Percentiles rank a stretch among this genome's conserved stretches.
Conservation (phyloP, 2,888 invertebrate genomes). For the Phytoseiulus persimilis region DNA sequence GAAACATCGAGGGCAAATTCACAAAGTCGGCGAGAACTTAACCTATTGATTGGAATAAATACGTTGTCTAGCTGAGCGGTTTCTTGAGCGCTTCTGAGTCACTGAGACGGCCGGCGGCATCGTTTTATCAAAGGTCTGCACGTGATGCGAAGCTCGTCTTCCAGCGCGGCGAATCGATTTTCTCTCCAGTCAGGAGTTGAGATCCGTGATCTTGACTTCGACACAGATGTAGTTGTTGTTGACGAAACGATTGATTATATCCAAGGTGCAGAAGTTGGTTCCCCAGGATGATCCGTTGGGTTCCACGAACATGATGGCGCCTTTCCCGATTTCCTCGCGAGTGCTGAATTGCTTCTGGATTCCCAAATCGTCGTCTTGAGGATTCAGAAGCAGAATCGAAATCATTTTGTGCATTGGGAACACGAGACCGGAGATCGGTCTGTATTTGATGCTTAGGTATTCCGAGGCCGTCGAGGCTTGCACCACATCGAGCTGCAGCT, state of each 20-base stretch:
- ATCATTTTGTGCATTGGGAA: constrained; percentile 37
- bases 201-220: background rate
- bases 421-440: background rate
- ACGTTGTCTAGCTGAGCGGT: background rate
- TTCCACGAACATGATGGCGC: constrained; percentile 6
- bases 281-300: constrained; percentile 25
- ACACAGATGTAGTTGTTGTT: constrained; percentile 19
- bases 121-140: background rate
- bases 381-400: constrained; percentile 12
- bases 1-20: background rate
- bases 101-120: background rate
- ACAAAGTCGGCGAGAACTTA: background rate
- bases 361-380: background rate
- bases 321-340: constrained; percentile 15
- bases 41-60: background rate
- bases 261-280: background rate
- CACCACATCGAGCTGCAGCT: background rate
- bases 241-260: background rate
- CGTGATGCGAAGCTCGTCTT: background rate
- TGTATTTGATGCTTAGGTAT: constrained; percentile 16
- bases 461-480: background rate
- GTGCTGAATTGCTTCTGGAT: constrained; percentile 18
- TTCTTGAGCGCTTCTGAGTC: background rate
- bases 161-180: background rate
- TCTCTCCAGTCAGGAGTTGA: background rate